Conservation (phyloP, 2,113 vertebrate species). For the Oceanodroma tethys region DNA sequence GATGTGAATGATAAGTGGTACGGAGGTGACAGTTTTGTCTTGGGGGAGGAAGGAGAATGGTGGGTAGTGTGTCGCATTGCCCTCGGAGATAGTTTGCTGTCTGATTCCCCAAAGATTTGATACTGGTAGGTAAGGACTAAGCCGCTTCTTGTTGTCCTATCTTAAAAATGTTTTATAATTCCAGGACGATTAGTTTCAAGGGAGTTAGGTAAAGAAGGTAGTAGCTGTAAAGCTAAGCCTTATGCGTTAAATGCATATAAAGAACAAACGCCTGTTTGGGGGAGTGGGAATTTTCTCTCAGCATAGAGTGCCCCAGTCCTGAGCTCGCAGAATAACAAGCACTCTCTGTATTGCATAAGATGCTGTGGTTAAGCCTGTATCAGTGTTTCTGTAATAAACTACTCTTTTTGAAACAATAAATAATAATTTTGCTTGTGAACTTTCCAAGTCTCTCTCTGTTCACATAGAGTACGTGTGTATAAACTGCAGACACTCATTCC, state of each 20-base stretch:
- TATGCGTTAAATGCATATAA: not conserved
- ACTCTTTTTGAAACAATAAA: slow-evolving; percentile 57
- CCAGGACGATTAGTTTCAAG: not conserved
- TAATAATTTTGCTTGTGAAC: slow-evolving; percentile 59
- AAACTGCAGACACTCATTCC: not conserved
- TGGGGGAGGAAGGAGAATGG: slow-evolving; percentile 22
- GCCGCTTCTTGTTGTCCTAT: not conserved
- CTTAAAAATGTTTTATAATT: not conserved
- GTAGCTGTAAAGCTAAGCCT: not conserved
- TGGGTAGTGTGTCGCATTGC: not conserved
- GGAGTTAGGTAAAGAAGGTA: not conserved
- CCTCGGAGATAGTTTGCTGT: slow-evolving; percentile 6
- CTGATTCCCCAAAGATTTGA: slow-evolving; percentile 13
- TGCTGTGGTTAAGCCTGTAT: slow-evolving; percentile 38
- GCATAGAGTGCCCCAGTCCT: not conserved
- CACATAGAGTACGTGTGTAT: not conserved
- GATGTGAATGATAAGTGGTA: slow-evolving; percentile 52
- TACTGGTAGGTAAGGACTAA: not conserved
- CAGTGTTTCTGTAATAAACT: slow-evolving; percentile 47
- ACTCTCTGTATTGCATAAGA: slow-evolving; percentile 33
- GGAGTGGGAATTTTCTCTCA: not conserved
- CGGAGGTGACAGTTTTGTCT: slow-evolving; percentile 33
- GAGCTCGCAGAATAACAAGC: slow-evolving; percentile 28
- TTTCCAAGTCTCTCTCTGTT: slow-evolving; percentile 39
- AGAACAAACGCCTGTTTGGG: slow-evolving; percentile 14